Percentiles rank a stretch among this genome's conserved stretches.
Conservation (phyloP, 2,113 vertebrate genomes). For the Peromyscus maniculatus region DNA sequence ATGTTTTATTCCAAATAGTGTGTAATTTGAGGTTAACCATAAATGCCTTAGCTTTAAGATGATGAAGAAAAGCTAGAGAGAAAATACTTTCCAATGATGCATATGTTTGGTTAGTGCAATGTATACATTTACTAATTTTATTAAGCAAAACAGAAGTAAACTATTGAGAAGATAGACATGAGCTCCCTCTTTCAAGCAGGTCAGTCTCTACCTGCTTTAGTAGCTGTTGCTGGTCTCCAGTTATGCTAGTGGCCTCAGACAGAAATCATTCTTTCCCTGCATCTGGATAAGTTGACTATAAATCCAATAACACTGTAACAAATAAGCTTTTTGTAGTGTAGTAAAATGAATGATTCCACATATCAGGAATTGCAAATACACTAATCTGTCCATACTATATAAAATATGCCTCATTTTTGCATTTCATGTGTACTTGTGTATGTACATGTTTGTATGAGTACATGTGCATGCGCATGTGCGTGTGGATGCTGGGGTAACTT, state of each 20-base stretch:
- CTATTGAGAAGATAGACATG: background rate
- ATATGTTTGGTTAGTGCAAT: background rate
- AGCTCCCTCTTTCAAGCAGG: background rate
- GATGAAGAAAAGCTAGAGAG: background rate
- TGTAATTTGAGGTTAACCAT: background rate
- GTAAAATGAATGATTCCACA: background rate
- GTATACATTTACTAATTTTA: background rate
- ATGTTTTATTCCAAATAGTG: background rate
- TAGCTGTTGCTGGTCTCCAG: background rate
- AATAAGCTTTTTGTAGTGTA: background rate
- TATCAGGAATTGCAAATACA: constrained; percentile 5
- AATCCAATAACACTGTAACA: background rate
- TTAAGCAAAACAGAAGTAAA: background rate
- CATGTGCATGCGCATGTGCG: background rate
- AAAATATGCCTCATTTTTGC: background rate
- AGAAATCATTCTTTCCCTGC: background rate
- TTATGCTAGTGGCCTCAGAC: background rate
- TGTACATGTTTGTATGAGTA: background rate
- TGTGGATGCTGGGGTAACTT: background rate
- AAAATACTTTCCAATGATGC: background rate
- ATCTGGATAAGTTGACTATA: background rate
- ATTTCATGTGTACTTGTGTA: background rate
- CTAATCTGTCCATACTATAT: background rate
- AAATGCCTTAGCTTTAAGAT: background rate
- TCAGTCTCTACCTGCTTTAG: background rate